A percentile compares a stretch with the other conserved stretches of the same genome.
phyloP scores from a whole-genome alignment of 2,888 invertebrate species.

The Scaptomyza polygonia region DNA sequence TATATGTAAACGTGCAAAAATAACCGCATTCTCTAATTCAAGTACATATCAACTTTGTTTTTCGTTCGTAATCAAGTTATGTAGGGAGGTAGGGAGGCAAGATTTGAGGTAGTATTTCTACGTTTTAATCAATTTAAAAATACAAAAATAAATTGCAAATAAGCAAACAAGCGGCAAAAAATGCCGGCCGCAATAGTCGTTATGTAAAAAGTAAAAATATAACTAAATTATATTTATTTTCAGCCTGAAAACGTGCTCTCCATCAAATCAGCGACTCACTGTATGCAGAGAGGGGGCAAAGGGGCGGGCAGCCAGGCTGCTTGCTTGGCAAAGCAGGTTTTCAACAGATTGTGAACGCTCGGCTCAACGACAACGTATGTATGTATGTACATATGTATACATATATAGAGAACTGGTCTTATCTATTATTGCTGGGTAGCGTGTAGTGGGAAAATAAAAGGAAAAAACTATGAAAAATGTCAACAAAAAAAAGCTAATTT shows the following conservation, averaged over 20 bases:
- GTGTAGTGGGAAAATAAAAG: constrained; percentile 5
- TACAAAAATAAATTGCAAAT: constrained; percentile 25
- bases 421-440: constrained; percentile 16
- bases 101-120: constrained; percentile 36
- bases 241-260: constrained; percentile 44
- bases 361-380: constrained; percentile 7
- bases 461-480: constrained; percentile 7
- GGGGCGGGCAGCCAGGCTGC: constrained; percentile 18
- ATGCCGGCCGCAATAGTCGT: constrained; percentile 61
- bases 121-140: constrained; percentile 59
- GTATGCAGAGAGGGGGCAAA: not conserved
- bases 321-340: constrained; percentile 29
- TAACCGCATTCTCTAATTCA: constrained; percentile 45
- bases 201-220: constrained; percentile 55
- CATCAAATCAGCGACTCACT: constrained; percentile 13
- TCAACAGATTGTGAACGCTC: constrained; percentile 11
- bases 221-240: constrained; percentile 16
- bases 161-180: constrained; percentile 26
- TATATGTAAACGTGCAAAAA: constrained; percentile 61
- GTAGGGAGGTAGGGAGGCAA: not conserved
- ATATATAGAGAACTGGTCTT: constrained; percentile 26
- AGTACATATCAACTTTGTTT: constrained; percentile 6
- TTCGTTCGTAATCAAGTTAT: constrained; percentile 1
- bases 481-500: constrained; percentile 7
- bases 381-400: no score